Percentiles rank a stretch among this genome's conserved stretches.
Evolutionary conservation across 2,113 vertebrate genomes (phyloP).

Genomic region (Hystrix cristata): DNA sequence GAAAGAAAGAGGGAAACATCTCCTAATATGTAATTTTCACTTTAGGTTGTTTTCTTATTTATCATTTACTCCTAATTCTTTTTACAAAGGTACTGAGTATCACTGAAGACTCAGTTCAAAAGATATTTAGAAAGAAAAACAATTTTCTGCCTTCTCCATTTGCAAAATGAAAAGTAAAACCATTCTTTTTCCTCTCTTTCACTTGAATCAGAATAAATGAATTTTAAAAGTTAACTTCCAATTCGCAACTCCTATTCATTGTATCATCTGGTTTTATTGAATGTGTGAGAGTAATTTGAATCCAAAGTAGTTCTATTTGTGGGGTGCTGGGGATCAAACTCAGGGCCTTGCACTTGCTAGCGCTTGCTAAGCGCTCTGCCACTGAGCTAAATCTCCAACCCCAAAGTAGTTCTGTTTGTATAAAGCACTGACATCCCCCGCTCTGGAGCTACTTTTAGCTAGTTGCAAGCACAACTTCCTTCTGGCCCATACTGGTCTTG

Average conservation of each 20-base stretch:
- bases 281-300: not conserved
- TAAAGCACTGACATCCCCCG: not conserved
- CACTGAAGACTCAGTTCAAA: not conserved
- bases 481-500: not conserved
- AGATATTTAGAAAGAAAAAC: not conserved
- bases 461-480: not conserved
- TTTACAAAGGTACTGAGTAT: not conserved
- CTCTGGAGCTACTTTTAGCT: not conserved
- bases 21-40: not conserved
- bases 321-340: too few species aligned
- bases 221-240: not conserved
- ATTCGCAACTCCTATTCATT: not conserved
- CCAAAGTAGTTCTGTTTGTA: not conserved
- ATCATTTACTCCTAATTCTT: not conserved
- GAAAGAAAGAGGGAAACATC: not conserved
- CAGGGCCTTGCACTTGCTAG: too few species aligned
- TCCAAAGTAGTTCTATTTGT: not conserved
- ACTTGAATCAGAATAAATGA: not conserved
- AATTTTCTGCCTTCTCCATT: not conserved
- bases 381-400: too few species aligned
- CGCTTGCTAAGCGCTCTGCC: too few species aligned
- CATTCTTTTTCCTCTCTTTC: not conserved
- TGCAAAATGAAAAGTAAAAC: not conserved
- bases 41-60: not conserved
- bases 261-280: not conserved